Conservation (phyloP, 1,140 invertebrate genomes). For the Prorops nasuta region DNA sequence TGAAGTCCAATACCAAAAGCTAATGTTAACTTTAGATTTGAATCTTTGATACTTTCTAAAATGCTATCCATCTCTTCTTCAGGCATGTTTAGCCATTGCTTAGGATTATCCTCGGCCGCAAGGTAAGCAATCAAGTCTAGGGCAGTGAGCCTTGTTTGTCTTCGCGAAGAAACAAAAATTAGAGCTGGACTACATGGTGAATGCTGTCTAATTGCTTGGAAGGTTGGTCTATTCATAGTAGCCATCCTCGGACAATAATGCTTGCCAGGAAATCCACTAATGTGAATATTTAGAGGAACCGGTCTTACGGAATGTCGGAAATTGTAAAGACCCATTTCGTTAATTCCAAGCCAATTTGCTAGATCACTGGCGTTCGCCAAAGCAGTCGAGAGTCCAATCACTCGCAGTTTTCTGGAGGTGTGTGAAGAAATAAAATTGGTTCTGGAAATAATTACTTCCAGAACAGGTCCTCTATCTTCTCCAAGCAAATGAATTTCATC, state of each 20-base stretch:
- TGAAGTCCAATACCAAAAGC: conserved; percentile 98
- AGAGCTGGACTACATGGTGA: conserved; percentile 87
- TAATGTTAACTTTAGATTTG: conserved; percentile 90
- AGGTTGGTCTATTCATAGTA: conserved; percentile 99
- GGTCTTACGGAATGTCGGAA: conserved; percentile 96
- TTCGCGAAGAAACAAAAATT: conserved; percentile 95
- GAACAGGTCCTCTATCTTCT: conserved; percentile 80
- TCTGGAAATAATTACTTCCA: conserved; percentile 84
- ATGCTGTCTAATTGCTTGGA: conserved; percentile 91
- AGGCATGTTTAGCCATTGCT: conserved; percentile 91
- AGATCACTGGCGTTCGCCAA: conserved; percentile 96
- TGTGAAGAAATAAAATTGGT: conserved; percentile 92
- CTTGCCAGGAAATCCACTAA: conserved; percentile 89
- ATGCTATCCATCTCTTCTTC: conserved; percentile 82
- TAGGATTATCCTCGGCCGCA: conserved; percentile 87
- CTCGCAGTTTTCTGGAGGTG: conserved; percentile 74
- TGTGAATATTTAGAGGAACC: conserved; percentile 95
- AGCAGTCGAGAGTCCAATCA: conserved; percentile 96
- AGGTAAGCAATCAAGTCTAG: conserved; percentile 93
- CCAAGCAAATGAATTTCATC: conserved; percentile 98
- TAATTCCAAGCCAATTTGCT: conserved; percentile 94
- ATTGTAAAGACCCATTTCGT: conserved; percentile 90
- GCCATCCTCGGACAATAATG: conserved; percentile 99
- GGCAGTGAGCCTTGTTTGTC: conserved; percentile 96
- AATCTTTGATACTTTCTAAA: conserved; percentile 77